Base-by-base conservation (phyloP, 2,113 vertebrate genomes). In the Chitala chitala region DNA sequence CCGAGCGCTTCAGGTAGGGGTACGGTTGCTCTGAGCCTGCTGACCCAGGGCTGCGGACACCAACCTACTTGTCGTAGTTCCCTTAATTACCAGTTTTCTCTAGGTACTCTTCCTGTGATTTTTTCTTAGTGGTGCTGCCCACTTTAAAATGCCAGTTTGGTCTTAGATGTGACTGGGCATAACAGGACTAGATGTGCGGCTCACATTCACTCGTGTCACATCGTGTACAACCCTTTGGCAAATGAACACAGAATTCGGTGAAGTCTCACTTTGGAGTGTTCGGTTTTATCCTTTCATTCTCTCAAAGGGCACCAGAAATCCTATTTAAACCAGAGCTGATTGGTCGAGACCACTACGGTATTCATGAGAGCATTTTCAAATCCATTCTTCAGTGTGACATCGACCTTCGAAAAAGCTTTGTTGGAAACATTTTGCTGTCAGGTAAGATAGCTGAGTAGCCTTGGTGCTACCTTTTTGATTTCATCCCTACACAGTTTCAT, bases 251-350 rank as follows among this genome's bases (percentile, higher is more conserved):
- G n/a, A n/a, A n/a, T n/a, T n/a, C 17, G n/a, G 31, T 63, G 33
- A 38, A 20, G 26, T 13, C 55, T 15, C 55, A 6, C 31, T 8
- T n/a, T 20, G 2, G 15, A 6, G 15, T 10, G 33, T 26, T 9
- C 3, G 26, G 26, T 20, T 33, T 63, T 1, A 61, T 0, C 26
- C 58, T 20, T 15, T 38, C 29, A 1, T 7, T 36, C 31, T 38
- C 17, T 63, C n/a, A 38, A 73, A 92, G 91, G 74, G 91, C 88
- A 5, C 80, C 91, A 3, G 91, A 92, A 77, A 89, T 91, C 40
- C 83, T 92, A 26, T 92, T 91, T 58, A 88, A 82, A 71, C 91
- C 91, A 0, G 85, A 89, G 74, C 75, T 91, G 75, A 88, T 90
- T 75, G 91, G 91, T 58, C 86, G 77, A 50, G 91, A 92, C 72